Conservation (phyloP, 2,113 vertebrate species). For the Prunella fulvescens region DNA sequence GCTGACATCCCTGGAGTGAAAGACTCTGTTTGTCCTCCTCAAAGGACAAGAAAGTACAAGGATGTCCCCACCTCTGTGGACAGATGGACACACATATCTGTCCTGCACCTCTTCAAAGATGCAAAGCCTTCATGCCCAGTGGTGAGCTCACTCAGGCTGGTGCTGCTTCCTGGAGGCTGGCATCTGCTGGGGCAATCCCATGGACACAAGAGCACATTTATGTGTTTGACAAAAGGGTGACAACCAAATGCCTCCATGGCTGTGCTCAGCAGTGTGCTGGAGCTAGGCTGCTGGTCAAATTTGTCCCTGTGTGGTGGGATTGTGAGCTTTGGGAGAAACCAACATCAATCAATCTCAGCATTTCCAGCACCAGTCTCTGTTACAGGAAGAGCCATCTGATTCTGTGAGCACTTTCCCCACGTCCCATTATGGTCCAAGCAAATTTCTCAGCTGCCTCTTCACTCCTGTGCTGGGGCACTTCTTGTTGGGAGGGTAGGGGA, state of each 20-base stretch:
- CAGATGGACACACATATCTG: neutral
- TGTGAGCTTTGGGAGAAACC: neutral
- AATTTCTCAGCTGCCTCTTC: neutral
- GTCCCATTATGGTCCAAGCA: neutral
- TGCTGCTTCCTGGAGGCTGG: neutral
- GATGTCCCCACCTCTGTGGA: neutral
- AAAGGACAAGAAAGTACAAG: neutral
- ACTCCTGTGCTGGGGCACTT: neutral
- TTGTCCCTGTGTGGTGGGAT: neutral
- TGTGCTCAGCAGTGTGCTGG: neutral
- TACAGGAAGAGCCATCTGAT: neutral
- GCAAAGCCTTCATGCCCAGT: neutral
- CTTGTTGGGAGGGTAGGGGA: neutral
- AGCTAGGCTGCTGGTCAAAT: neutral
- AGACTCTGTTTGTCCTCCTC: neutral
- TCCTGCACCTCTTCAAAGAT: neutral
- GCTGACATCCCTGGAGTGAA: neutral
- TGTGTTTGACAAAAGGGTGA: neutral
- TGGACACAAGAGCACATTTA: accelerated
- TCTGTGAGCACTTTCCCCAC: neutral
- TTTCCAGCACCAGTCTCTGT: neutral
- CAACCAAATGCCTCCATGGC: accelerated
- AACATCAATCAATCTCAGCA: neutral
- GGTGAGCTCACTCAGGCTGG: neutral
- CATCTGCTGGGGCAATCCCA: neutral